Percentiles rank a stretch among this genome's conserved stretches.
These are phyloP conservation scores for Notocelia uddmanniana DNA, from an alignment of 2,888 invertebrate species.

Conservation along the genomic window DNA sequence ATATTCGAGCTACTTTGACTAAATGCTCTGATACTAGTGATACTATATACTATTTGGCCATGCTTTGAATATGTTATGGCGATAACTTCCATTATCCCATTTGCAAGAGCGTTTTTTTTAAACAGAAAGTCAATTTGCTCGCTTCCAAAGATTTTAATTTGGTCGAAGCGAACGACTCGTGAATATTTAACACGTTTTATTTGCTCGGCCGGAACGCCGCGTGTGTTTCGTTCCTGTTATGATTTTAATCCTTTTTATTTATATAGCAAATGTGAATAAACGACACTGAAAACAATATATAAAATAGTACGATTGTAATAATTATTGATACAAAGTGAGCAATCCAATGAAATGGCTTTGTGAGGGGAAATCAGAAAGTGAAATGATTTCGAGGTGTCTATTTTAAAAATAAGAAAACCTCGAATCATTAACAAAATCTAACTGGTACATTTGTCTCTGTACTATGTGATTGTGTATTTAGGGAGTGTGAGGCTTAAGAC, in stretches of 20 bases:
- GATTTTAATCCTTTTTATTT: conserved; percentile 34
- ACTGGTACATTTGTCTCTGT: too few relatives aligned
- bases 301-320: not conserved
- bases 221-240: conserved; percentile 35
- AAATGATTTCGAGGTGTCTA: too few relatives aligned
- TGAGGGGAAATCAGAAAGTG: not conserved
- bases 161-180: conserved; percentile 39
- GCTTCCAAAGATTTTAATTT: conserved; percentile 40
- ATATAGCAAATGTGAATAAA: conserved; percentile 28
- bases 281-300: not conserved
- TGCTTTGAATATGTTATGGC: conserved; percentile 3
- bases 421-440: too few relatives aligned
- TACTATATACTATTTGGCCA: not conserved
- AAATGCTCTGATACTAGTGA: not conserved
- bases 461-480: too few relatives aligned
- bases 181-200: conserved; percentile 46
- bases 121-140: conserved; percentile 28
- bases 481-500: too few relatives aligned
- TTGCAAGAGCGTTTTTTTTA: conserved; percentile 28
- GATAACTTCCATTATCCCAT: conserved; percentile 18
- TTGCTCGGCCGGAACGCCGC: conserved; percentile 39
- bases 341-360: not conserved
- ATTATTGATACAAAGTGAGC: not conserved
- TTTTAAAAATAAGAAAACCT: too few relatives aligned
- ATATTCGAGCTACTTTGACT: not conserved